Evolutionary conservation across 30 jellyfish, hydroid and myxozoan species (phyloP).

Genomic region (Aurelia sp.): DNA sequence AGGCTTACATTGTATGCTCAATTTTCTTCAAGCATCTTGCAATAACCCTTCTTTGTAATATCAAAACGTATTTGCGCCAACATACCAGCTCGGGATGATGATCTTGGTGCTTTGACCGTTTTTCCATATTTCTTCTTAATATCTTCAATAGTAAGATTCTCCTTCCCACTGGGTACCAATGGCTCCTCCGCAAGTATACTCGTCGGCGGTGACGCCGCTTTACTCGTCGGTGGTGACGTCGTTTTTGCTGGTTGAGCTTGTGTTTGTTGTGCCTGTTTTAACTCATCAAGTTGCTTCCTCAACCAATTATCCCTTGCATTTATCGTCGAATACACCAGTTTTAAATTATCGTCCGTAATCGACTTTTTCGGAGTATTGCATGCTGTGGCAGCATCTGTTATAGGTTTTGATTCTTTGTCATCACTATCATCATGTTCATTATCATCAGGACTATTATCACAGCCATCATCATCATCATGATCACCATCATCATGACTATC

Average conservation of each 20-base stretch:
- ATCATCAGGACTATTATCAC: too few relatives aligned
- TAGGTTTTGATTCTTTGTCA: constrained; percentile 11
- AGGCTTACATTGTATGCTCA: too few relatives aligned
- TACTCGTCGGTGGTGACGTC: too few relatives aligned
- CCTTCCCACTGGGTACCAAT: constrained; percentile 11
- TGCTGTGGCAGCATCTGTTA: constrained; percentile 15
- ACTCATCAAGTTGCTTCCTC: constrained; percentile 71
- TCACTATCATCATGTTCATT: not conserved
- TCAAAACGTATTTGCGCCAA: not conserved
- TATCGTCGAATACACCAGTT: constrained; percentile 63
- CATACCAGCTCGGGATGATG: constrained; percentile 22
- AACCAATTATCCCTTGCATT: constrained; percentile 89
- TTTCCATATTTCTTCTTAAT: constrained; percentile 60
- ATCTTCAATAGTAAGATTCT: constrained; percentile 38
- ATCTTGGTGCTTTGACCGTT: constrained; percentile 21
- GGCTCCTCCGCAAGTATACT: not conserved
- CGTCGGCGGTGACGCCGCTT: not conserved
- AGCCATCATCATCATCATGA: too few relatives aligned
- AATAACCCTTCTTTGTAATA: too few relatives aligned
- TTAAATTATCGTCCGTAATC: constrained; percentile 47
- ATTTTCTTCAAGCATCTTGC: too few relatives aligned
- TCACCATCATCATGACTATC: too few relatives aligned
- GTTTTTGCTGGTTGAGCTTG: not conserved
- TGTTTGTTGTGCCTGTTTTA: constrained; percentile 42
- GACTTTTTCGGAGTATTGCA: constrained; percentile 42